Percentiles rank a stretch among this genome's conserved stretches.
phyloP scores from a whole-genome alignment of 1,140 invertebrate genomes.

The Cherax quadricarinatus region DNA sequence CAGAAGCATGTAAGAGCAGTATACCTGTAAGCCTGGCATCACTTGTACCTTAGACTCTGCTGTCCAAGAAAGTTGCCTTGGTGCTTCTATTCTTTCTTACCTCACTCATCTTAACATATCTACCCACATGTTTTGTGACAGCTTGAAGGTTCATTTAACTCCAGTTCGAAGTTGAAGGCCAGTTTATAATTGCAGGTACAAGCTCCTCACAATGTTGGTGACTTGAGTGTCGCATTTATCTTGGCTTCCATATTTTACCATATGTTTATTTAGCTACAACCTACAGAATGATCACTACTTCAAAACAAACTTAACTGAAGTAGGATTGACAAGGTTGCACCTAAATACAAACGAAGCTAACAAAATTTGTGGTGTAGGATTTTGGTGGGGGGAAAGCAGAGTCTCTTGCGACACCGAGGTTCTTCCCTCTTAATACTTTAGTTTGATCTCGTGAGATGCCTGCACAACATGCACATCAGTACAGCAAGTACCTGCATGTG shows the following conservation, averaged over 20 bases:
- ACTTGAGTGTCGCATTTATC: background rate
- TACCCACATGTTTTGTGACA: background rate
- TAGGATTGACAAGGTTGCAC: background rate
- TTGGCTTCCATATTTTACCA: background rate
- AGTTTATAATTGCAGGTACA: slow-evolving; percentile 1
- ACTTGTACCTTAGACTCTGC: slow-evolving; percentile 53
- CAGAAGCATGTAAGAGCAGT: background rate
- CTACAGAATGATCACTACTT: background rate
- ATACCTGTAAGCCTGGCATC: slow-evolving; percentile 58
- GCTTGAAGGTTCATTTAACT: background rate
- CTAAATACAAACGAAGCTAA: background rate
- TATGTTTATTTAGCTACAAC: background rate
- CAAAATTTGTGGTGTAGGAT: slow-evolving; percentile 18
- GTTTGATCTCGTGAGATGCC: slow-evolving; percentile 71
- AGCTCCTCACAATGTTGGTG: background rate
- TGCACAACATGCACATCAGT: slow-evolving; percentile 53
- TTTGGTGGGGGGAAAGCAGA: slow-evolving; percentile 40
- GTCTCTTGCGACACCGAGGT: slow-evolving; percentile 53
- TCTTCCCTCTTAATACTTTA: slow-evolving; percentile 68
- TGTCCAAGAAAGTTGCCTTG: slow-evolving; percentile 14
- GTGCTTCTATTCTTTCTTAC: background rate
- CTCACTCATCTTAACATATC: background rate
- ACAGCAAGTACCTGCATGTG: slow-evolving; percentile 47
- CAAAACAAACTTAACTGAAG: background rate
- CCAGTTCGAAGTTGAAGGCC: background rate